Percentiles rank a stretch among this genome's conserved stretches.
Evolutionary conservation across 2,113 vertebrate species (phyloP).

Genomic region (Xyliphius kryptos): DNA sequence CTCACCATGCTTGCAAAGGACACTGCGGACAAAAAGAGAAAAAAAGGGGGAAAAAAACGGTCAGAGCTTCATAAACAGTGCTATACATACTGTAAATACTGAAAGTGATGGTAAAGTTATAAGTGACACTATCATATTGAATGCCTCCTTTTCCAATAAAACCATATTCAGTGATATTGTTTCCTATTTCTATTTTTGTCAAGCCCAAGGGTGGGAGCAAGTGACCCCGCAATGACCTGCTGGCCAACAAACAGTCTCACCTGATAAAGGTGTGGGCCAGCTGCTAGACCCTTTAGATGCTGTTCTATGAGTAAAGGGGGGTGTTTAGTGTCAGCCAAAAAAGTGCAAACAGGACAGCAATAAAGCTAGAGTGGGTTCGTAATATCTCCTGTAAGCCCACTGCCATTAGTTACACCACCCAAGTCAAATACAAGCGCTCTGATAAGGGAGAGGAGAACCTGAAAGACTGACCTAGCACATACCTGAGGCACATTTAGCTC

Average conservation of each 20-base stretch:
- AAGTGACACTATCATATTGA: constrained; percentile 36
- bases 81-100: constrained; percentile 1
- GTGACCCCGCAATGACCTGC: constrained; percentile 68
- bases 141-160: constrained; percentile 51
- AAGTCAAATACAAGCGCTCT: constrained; percentile 51
- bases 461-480: constrained; percentile 29
- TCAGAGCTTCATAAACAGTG: constrained; percentile 22
- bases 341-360: constrained; percentile 60
- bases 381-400: constrained; percentile 41
- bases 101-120: too few species aligned
- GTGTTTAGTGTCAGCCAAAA: constrained; percentile 48
- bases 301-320: constrained; percentile 51
- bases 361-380: constrained; percentile 50
- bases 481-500: too few species aligned
- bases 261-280: constrained; percentile 86
- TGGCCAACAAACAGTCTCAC: constrained; percentile 63
- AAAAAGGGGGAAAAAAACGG: constrained; percentile 22
- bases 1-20: constrained; percentile 98
- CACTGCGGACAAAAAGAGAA: constrained; percentile 68
- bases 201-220: constrained; percentile 42
- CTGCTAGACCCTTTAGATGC: constrained; percentile 74
- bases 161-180: constrained; percentile 47
- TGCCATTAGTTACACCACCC: constrained; percentile 36
- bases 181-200: constrained; percentile 55
- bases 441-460: constrained; percentile 56